These are phyloP conservation scores for Narcine bancroftii DNA, from an alignment of 2,113 vertebrate species.

Conservation along the genomic window DNA sequence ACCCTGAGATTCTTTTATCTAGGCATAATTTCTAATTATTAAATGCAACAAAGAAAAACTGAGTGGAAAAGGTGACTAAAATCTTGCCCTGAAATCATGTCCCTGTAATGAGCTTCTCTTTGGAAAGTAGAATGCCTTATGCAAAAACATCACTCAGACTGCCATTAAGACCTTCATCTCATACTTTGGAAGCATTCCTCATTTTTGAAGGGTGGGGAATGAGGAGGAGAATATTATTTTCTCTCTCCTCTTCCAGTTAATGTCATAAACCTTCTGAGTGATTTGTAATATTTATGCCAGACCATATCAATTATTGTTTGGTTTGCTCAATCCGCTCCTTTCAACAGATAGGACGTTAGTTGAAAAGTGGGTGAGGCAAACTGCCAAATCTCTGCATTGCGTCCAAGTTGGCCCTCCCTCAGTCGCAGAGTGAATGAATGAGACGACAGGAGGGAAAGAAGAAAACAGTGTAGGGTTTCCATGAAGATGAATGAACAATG, in stretches of 20 bases:
- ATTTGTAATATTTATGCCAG: not conserved
- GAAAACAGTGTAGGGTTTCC: constrained; percentile 20
- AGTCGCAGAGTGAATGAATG: not conserved
- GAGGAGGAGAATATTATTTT: not conserved
- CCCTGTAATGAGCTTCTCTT: not conserved
- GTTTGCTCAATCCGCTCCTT: constrained; percentile 20
- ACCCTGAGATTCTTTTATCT: no score
- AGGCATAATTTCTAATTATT: no score
- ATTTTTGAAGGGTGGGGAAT: not conserved
- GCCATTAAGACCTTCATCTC: not conserved
- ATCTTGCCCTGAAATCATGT: not conserved
- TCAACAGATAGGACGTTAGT: constrained; percentile 7
- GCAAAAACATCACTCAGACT: not conserved
- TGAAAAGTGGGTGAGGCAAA: not conserved
- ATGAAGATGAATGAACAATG: constrained; percentile 5
- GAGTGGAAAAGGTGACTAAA: not conserved
- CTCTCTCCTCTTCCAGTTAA: not conserved
- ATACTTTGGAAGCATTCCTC: not conserved
- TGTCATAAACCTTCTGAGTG: constrained; percentile 3
- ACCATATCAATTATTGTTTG: not conserved
- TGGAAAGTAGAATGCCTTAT: not conserved
- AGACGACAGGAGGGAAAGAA: not conserved
- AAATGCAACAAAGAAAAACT: not conserved
- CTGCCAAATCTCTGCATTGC: constrained; percentile 10
- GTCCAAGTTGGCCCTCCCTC: not conserved